Conservation (phyloP, 1,140 invertebrate species). For the roundworm (Caenorhabditis elegans) region WBcel235 BX284606.5:8822001-8822500, state of each 20-base stretch:
- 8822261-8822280: neutral
- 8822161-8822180: neutral
- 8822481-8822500: neutral
- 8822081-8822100: no score
- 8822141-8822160: neutral
- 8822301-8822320: neutral
- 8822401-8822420: neutral
- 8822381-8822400: neutral
- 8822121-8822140: neutral
- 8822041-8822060: neutral
- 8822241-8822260: neutral
- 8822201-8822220: neutral
- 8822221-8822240: neutral
- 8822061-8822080: no score
- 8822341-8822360: neutral
- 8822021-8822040: no score
- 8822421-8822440: neutral
- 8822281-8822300: neutral
- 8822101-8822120: no score
- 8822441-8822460: neutral
- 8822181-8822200: neutral
- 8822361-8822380: neutral
- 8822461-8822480: constrained; percentile 8
- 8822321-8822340: neutral
- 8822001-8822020: no score